phyloP scores from a whole-genome alignment of 2,797 vertebrate genomes.

The Morelia viridis region DNA sequence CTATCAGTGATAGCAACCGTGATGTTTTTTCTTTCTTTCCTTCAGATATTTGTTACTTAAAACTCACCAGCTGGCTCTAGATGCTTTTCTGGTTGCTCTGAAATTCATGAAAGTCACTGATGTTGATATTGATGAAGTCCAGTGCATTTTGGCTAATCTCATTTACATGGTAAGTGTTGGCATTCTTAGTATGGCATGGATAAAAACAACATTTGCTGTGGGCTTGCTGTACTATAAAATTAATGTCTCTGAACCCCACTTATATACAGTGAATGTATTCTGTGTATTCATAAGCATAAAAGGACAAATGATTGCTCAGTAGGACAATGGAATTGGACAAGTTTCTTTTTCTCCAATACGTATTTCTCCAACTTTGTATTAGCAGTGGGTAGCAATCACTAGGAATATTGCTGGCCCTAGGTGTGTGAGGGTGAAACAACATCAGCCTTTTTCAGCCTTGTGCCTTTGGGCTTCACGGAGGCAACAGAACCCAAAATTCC shows the following conservation, averaged over 20 bases:
- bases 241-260: neutral
- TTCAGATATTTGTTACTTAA: conserved; percentile 87
- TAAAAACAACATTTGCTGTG: neutral
- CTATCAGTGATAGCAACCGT: neutral
- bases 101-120: conserved; percentile 93
- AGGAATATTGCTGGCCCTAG: neutral
- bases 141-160: conserved; percentile 95
- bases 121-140: conserved; percentile 93
- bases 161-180: conserved; percentile 88
- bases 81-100: conserved; percentile 90
- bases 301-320: neutral
- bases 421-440: neutral
- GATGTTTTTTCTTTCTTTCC: neutral
- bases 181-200: neutral
- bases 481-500: neutral
- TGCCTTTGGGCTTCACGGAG: neutral
- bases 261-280: neutral
- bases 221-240: neutral
- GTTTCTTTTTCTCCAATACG: neutral
- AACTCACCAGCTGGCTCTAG: conserved; percentile 93
- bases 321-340: neutral
- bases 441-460: neutral
- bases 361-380: neutral
- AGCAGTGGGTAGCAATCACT: neutral
- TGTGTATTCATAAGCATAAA: neutral